These are phyloP conservation scores for Malacosoma neustria DNA, from an alignment of 2,888 invertebrate genomes.

Conservation along the genomic window DNA sequence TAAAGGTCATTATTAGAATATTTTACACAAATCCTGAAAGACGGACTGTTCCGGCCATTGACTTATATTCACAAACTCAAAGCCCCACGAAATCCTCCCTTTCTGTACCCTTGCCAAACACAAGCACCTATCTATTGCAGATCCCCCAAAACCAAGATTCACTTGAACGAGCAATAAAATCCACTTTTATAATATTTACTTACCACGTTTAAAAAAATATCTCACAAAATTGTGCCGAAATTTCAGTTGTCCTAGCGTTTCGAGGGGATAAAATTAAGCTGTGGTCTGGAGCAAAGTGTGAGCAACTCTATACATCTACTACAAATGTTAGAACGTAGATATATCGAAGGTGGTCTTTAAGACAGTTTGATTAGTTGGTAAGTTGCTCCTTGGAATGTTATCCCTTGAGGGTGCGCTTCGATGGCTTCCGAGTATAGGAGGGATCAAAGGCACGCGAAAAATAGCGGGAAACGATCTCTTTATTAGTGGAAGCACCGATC, in stretches of 20 bases:
- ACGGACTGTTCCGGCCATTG: too few relatives aligned
- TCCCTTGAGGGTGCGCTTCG: constrained; percentile 10
- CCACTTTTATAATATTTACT: not conserved
- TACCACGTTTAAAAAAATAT: not conserved
- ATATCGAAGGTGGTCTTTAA: constrained; percentile 49
- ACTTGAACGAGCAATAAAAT: not conserved
- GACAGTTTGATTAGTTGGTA: constrained; percentile 61
- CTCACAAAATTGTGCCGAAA: not conserved
- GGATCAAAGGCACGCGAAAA: constrained; percentile 11
- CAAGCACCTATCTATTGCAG: constrained; percentile 15
- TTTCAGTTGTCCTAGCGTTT: not conserved
- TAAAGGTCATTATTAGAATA: too few relatives aligned
- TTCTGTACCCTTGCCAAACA: constrained; percentile 10
- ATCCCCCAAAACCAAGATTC: constrained; percentile 4
- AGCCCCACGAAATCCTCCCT: constrained; percentile 3
- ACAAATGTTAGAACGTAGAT: constrained; percentile 40
- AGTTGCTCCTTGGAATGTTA: constrained; percentile 27
- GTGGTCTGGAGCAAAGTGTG: not conserved
- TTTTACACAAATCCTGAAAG: too few relatives aligned
- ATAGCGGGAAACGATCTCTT: too few relatives aligned
- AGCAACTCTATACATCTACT: not conserved
- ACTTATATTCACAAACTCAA: constrained; percentile 3
- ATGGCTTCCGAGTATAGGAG: constrained; percentile 23
- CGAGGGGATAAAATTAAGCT: not conserved
- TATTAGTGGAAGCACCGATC: too few relatives aligned